Base-by-base conservation (phyloP, 2,888 invertebrate genomes). In the Patella pellucida region DNA sequence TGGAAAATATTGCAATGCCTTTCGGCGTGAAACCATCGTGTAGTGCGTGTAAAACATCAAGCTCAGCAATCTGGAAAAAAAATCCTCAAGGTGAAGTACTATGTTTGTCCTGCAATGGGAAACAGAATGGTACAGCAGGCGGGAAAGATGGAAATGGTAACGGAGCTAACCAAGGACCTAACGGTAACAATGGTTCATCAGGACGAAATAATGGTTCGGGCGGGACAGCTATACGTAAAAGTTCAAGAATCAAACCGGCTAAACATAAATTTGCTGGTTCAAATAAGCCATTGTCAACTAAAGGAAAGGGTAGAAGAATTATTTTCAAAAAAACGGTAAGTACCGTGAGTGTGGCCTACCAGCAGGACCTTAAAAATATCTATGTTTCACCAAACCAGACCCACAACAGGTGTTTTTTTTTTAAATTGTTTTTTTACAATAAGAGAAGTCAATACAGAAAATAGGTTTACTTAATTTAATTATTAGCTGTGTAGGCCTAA, bases 231-330 rank as follows among this genome's bases (percentile, higher is more conserved):
- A 80, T 89, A 1, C 79, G 89, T 19, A 89, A 89, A 74, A 89
- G 89, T 79, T 84, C 87, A 0, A 80, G 89, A 68, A 85, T 88
- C 27, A 88, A 88, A 74, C 89, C 89, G 41, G 82, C 86, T 3
- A 88, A 88, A 75, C 85, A 86, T 72, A 84, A 84, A 51, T 78
- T 83, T 14, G 84, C 84, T 56, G 81, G 81, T 7, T 78, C 82
- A 3, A 80, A 84, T 1, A 89, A 89, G 79, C 78, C 85, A 4
- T 68, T 89, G 0, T 84, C 90, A 16, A 86, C 89, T 93, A 90
- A 95, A 87, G 95, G 95, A 1, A 94, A 95, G 84, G 95, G 95
- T 19, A 93, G 96, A 3, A 92, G 96, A 78, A 93, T 94, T 73
- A 93, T 96, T 76, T 95, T 95, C 82, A 91, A 91, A 90, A 94